Conservation (phyloP, 2,888 invertebrate genomes). For the Linyphia triangularis region DNA sequence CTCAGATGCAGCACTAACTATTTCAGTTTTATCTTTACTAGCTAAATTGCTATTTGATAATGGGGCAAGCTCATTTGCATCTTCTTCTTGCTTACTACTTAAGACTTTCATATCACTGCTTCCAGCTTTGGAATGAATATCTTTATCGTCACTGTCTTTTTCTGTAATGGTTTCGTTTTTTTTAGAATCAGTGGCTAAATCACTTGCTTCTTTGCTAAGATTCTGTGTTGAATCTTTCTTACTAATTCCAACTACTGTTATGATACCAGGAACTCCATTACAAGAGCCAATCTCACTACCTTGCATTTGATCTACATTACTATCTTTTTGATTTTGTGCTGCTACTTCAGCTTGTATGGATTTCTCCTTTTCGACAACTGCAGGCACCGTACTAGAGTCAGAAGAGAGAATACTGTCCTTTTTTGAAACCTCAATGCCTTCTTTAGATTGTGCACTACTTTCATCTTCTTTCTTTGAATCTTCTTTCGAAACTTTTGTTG, state of each 20-base stretch:
- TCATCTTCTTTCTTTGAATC: not conserved
- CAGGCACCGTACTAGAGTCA: not conserved
- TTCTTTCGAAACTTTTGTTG: not conserved
- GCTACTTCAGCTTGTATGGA: slow-evolving; percentile 2
- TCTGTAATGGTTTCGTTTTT: not conserved
- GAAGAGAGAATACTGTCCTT: not conserved
- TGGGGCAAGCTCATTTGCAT: not conserved
- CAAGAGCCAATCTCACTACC: slow-evolving; percentile 18
- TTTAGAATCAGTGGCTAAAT: slow-evolving; percentile 20
- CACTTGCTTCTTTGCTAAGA: not conserved
- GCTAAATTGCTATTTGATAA: not conserved
- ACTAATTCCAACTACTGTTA: slow-evolving; percentile 63
- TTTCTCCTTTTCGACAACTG: not conserved
- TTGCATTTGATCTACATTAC: not conserved
- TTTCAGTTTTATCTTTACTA: not conserved
- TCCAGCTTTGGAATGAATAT: not conserved
- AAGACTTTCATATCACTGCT: not conserved
- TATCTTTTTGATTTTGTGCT: not conserved
- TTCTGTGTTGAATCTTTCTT: slow-evolving; percentile 42
- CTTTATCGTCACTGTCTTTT: not conserved
- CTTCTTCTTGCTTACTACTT: not conserved
- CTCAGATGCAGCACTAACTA: too few species aligned
- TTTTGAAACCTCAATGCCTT: not conserved
- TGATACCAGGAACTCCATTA: slow-evolving; percentile 69
- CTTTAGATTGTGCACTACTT: not conserved